phyloP scores from a whole-genome alignment of 2,797 vertebrate species.

The Galago senegalensis region DNA sequence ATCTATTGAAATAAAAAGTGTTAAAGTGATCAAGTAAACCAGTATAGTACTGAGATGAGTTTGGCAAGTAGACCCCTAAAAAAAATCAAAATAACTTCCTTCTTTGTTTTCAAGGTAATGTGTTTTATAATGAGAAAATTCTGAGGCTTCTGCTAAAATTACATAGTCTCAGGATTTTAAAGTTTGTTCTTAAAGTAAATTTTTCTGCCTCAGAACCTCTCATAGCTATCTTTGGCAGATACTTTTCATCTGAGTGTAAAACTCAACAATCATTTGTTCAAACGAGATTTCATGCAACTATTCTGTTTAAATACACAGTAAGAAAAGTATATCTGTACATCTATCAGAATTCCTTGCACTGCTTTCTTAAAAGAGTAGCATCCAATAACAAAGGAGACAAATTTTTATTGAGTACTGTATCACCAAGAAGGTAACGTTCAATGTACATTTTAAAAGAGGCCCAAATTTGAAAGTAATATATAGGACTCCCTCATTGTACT shows the following conservation, averaged over 20 bases:
- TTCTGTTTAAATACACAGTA: not conserved
- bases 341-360: not conserved
- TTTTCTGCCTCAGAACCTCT: not conserved
- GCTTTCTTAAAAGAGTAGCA: not conserved
- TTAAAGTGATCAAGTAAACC: not conserved
- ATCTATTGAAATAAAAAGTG: not conserved
- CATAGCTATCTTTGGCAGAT: not conserved
- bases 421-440: slow-evolving; percentile 31
- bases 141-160: slow-evolving; percentile 43
- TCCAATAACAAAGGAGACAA: not conserved
- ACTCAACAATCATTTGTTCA: not conserved
- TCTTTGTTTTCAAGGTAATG: slow-evolving; percentile 3
- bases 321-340: not conserved
- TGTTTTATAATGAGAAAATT: slow-evolving; percentile 10
- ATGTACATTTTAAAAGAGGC: not conserved
- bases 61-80: slow-evolving; percentile 21
- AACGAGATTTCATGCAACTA: not conserved
- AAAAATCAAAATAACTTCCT: slow-evolving; percentile 37
- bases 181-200: slow-evolving; percentile 18
- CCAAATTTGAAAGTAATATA: not conserved
- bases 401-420: not conserved
- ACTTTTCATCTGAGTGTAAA: slow-evolving; percentile 32
- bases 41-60: not conserved
- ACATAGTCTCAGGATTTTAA: slow-evolving; percentile 39
- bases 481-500: not conserved